phyloP scores from a whole-genome alignment of 2,113 vertebrate genomes.

The Campylomormyrus numenius region DNA sequence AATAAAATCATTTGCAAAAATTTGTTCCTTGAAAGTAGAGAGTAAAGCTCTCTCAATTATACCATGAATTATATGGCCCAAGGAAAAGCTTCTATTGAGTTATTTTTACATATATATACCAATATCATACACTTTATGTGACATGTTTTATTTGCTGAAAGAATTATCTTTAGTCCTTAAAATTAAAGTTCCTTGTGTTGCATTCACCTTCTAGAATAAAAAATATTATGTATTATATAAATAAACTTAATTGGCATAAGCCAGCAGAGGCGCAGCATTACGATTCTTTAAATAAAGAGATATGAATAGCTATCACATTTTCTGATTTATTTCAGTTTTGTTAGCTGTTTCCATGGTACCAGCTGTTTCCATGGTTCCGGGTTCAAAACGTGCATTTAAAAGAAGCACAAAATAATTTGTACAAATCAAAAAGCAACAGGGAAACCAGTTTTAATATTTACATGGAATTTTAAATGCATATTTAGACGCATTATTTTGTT shows the following conservation, averaged over 20 bases:
- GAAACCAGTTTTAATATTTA: neutral
- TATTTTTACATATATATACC: neutral
- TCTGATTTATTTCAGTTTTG: conserved; percentile 40
- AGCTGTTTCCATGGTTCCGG: conserved; percentile 43
- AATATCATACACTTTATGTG: conserved; percentile 9
- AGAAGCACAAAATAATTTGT: neutral
- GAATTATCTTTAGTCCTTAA: conserved; percentile 29
- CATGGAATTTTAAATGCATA: neutral
- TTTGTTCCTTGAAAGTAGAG: neutral
- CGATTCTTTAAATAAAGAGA: conserved; percentile 43
- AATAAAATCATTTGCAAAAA: neutral
- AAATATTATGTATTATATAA: conserved; percentile 59
- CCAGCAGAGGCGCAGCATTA: conserved; percentile 42
- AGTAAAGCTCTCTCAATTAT: neutral
- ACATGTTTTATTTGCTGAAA: conserved; percentile 2
- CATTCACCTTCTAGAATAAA: conserved; percentile 51
- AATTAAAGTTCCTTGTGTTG: conserved; percentile 43
- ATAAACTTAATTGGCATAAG: conserved; percentile 62
- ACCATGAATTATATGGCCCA: neutral
- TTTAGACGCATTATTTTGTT: neutral
- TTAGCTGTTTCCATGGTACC: conserved; percentile 29
- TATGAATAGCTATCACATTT: conserved; percentile 55
- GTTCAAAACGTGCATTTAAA: conserved; percentile 6
- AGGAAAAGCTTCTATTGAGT: neutral
- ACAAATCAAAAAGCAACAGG: neutral